Evolutionary conservation across 1,140 invertebrate species (phyloP), one percentile per base, ranked within the genome.

Genomic region (Goniozus legneri): DNA sequence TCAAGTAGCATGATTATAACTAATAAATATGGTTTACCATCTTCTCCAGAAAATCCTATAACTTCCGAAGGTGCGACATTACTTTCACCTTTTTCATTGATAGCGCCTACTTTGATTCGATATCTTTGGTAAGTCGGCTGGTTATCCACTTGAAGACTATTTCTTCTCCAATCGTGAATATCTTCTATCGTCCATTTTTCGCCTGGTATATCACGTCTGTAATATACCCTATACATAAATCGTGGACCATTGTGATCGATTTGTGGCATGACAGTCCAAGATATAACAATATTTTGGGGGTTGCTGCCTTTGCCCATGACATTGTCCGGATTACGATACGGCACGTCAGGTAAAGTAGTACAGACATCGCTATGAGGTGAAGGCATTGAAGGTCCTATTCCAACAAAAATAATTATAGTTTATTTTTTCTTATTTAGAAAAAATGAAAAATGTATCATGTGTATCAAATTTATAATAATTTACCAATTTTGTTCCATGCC

Each of bases 231-330:
- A 69, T 99, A 99, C 60, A 87, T 84, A 73, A 99, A 97, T 36
- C 85, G 85, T 0, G 91, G 91, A 0, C 87, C 96, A 79, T 98
- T 96, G 71, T 98, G 96, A 55, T 98, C 92, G 60, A 97, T 92
- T 74, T 93, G 85, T 0, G 93, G 88, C 94, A 99, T 97, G 54
- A 88, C 86, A 27, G 92, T 95, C 95, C 96, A 99, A 3, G 84
- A 83, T 60, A 99, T 96, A 16, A 97, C 86, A 35, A 99, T 79
- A 75, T 97, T 97, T 53, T 85, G 85, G 1, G 92, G 91, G 35
- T 84, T 81, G 3, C 87, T 87, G 48, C 95, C 95, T 65, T 88
- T 84, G 2, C 94, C 95, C 56, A 87, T 81, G 0, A 99, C 94
- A 69, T 97, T 95, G 46, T 91, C 88, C 0, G 97, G 97, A 79